A percentile compares a stretch with the other conserved stretches of the same genome.
Conservation (phyloP, 2,888 invertebrate genomes). For the Pandemis corylana region DNA sequence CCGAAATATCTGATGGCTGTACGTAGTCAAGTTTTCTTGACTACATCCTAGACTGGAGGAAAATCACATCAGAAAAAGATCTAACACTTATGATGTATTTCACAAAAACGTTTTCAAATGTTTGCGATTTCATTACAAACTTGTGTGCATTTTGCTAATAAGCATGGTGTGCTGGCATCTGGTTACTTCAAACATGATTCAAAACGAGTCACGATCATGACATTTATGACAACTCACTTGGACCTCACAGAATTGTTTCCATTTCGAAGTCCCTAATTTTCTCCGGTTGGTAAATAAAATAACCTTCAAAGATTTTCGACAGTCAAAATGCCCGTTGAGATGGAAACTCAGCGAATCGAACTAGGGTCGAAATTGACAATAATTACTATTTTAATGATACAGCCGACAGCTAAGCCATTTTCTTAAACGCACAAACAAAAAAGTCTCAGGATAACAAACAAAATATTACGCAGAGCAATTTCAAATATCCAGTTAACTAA, state of each 20-base stretch:
- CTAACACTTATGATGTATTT: no score
- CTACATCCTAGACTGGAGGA: no score
- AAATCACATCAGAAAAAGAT: no score
- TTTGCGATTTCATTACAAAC: no score
- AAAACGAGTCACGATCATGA: not conserved
- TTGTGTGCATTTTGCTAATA: no score
- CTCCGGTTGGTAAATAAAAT: not conserved
- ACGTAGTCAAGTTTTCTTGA: not conserved
- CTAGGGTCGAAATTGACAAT: not conserved
- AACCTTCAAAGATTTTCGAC: not conserved
- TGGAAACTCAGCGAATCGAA: conserved; percentile 14
- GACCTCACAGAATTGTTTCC: not conserved
- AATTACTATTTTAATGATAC: conserved; percentile 12
- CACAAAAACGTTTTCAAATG: no score
- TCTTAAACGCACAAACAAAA: not conserved
- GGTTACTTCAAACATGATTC: no score
- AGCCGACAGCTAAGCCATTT: not conserved
- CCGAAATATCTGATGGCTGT: not conserved
- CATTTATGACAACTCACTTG: not conserved
- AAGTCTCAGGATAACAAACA: not conserved
- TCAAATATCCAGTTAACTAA: conserved; percentile 3
- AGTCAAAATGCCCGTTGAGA: conserved; percentile 14
- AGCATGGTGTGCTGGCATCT: no score
- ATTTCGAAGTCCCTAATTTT: not conserved
- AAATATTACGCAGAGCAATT: not conserved